Percentiles rank a stretch among this genome's conserved stretches.
Conservation (phyloP, 2,888 invertebrate species). For the Tenthredo amoena region DNA sequence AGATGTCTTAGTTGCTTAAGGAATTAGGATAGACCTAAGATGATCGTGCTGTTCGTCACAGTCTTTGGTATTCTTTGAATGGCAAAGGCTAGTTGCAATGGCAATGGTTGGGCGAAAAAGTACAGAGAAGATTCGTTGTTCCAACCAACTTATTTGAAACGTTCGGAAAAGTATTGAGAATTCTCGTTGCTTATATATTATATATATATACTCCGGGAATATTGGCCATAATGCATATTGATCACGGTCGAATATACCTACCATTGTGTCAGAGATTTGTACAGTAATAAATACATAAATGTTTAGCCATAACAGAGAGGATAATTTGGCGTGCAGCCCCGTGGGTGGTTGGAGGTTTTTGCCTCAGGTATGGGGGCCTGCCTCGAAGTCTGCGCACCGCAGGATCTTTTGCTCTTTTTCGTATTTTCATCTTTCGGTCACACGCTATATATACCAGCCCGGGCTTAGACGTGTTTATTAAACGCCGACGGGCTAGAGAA, state of each 20-base stretch:
- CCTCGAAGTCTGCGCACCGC: neutral
- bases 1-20: constrained; percentile 32
- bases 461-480: constrained; percentile 45
- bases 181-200: no score
- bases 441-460: constrained; percentile 17
- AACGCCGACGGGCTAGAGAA: constrained; percentile 47
- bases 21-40: constrained; percentile 18
- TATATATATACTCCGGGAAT: neutral
- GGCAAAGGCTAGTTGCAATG: neutral
- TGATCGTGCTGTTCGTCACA: neutral
- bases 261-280: constrained; percentile 68
- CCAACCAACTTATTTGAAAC: no score
- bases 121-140: no score
- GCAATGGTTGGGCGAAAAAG: neutral
- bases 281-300: constrained; percentile 71
- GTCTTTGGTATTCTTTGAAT: constrained; percentile 14
- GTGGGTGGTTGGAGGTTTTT: constrained; percentile 57
- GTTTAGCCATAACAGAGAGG: constrained; percentile 68
- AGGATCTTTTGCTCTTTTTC: neutral
- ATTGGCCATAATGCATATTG: constrained; percentile 63
- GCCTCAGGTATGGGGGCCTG: constrained; percentile 13
- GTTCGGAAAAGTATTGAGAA: no score
- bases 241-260: constrained; percentile 63
- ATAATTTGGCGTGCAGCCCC: constrained; percentile 67
- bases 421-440: constrained; percentile 33